phyloP scores from a whole-genome alignment of 2,797 vertebrate species.

The Scolopax bukidnonensis region DNA sequence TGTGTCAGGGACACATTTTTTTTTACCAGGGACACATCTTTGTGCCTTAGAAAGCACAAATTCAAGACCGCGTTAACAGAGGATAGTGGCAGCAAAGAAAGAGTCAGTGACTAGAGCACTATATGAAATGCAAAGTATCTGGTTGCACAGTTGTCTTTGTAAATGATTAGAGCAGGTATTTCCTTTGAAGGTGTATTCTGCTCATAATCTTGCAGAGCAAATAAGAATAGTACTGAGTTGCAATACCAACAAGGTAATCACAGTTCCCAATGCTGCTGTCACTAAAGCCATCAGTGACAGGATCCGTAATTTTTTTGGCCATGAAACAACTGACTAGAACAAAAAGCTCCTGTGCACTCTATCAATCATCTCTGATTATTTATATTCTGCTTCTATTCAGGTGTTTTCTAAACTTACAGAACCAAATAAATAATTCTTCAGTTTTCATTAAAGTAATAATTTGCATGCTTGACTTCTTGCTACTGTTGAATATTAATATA shows the following conservation, averaged over 20 bases:
- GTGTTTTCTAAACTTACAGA: not conserved
- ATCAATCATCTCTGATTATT: not conserved
- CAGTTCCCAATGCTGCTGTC: not conserved
- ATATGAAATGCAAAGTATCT: not conserved
- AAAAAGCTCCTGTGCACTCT: not conserved
- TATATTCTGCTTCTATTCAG: not conserved
- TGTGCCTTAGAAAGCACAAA: not conserved
- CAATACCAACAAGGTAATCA: not conserved
- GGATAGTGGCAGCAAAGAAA: not conserved
- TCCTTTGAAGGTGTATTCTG: not conserved
- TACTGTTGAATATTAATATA: not conserved
- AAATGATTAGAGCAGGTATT: not conserved
- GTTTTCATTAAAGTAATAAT: not conserved
- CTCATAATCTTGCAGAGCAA: not conserved
- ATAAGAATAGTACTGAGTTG: not conserved
- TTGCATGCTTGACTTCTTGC: not conserved
- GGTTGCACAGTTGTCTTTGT: not conserved
- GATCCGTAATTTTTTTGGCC: not conserved
- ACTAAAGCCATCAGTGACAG: not conserved
- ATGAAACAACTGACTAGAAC: not conserved
- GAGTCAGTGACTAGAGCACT: not conserved
- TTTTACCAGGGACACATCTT: not conserved
- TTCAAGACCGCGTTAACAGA: not conserved
- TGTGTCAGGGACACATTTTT: not conserved
- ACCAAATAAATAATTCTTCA: not conserved